Evolutionary conservation across 1,140 invertebrate genomes (phyloP), one percentile per base, ranked within the genome.

Genomic region (Lethrus apterus): DNA sequence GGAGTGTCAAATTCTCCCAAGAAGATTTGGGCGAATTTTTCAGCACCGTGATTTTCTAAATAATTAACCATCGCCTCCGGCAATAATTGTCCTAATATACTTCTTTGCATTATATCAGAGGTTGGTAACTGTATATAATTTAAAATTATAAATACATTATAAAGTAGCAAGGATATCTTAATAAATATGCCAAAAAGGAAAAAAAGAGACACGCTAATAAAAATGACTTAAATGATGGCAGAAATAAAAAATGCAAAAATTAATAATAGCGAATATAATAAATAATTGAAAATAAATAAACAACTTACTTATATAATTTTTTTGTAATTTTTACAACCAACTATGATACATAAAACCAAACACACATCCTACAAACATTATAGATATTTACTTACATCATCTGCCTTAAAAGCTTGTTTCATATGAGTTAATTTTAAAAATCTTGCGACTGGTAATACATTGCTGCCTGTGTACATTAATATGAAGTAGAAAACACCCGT

Each of bases 51-150:
- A 68, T 98, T 98, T 71, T 99, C 94, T 35, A 99, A 73, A 66
- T 98, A 99, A 60, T 92, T 95, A 0, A 99, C 90, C 94, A 99
- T 99, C 0, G 97, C 97, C 68, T 99, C 96, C 1, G 97, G 97
- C 32, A 99, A 67, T 32, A 99, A 71, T 60, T 93, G 93, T 1
- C 92, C 90, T 8, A 99, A 73, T 48, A 99, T 84, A 53, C 85
- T 89, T 46, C 82, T 74, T 59, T 89, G 83, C 80, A 89, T 87
- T 46, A 89, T 85, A 53, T 86, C 84, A 5, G 83, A 83, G 31
- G 74, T 75, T 29, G 24, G 40, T 10, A 42, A 9, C 40, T 42
- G 17, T 4, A 42, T 5, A 18, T 14, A 26, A 7, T 26, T 26
- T 5, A 26, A 17, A 11, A 7, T 29, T 13, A 40, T 15, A 14